Conservation (phyloP, 2,888 invertebrate genomes). For the Cetonia aurata region DNA sequence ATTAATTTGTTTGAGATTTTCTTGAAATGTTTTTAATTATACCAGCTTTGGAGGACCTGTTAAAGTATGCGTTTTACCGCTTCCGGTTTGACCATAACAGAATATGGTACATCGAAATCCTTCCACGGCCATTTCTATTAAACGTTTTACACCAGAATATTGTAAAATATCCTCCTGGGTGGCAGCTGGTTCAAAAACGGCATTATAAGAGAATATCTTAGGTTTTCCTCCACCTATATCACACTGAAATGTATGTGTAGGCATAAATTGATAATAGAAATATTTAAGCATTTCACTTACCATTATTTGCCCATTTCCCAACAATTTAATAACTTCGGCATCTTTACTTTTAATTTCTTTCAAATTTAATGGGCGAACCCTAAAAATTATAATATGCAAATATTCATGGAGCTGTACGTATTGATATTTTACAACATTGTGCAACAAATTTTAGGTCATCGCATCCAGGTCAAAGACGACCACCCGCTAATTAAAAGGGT, state of each 20-base stretch:
- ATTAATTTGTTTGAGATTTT: background rate
- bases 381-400: conserved; percentile 60
- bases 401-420: too few relatives aligned
- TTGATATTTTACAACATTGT: background rate
- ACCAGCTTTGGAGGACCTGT: conserved; percentile 92
- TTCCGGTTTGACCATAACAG: conserved; percentile 97
- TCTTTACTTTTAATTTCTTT: conserved; percentile 81
- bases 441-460: too few relatives aligned
- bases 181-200: conserved; percentile 93
- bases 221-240: conserved; percentile 77
- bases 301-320: conserved; percentile 89
- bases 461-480: too few relatives aligned
- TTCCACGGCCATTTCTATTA: conserved; percentile 94
- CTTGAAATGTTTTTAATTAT: conserved; percentile 41
- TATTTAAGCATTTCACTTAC: conserved; percentile 53
- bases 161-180: conserved; percentile 88
- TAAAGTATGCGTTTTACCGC: conserved; percentile 95
- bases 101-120: conserved; percentile 95
- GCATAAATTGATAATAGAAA: background rate
- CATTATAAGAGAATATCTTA: conserved; percentile 94
- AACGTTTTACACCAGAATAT: conserved; percentile 89
- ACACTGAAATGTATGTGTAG: conserved; percentile 60
- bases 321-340: conserved; percentile 81
- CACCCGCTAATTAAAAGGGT: too few relatives aligned
- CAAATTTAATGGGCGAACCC: conserved; percentile 85